Conservation (phyloP, 2,113 vertebrate genomes). For the Paraplagusia blochii region DNA sequence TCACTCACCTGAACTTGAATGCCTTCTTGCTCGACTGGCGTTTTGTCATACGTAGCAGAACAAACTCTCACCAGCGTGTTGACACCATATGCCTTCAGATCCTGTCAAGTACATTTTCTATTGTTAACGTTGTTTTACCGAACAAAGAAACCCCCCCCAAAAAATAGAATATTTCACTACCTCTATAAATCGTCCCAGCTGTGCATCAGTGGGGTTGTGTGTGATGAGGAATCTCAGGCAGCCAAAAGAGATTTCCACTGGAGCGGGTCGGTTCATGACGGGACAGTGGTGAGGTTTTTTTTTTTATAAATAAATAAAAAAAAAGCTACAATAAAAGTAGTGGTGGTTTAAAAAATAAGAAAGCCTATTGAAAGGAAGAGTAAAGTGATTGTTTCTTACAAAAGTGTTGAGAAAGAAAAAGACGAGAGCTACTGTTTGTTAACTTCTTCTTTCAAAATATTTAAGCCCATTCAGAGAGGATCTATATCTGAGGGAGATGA, state of each 20-base stretch:
- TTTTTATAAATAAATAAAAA: slow-evolving; percentile 19
- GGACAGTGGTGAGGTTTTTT: slow-evolving; percentile 41
- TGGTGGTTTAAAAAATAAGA: too few relatives aligned
- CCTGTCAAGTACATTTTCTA: slow-evolving; percentile 60
- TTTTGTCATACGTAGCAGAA: slow-evolving; percentile 92
- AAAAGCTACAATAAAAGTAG: slow-evolving; percentile 10
- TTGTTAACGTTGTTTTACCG: accelerated
- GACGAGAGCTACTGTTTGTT: slow-evolving; percentile 30
- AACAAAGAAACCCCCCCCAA: neutral
- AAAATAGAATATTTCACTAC: slow-evolving; percentile 61
- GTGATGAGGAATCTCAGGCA: slow-evolving; percentile 96
- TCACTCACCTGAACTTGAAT: slow-evolving; percentile 90
- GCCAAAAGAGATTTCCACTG: slow-evolving; percentile 92
- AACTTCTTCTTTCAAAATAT: slow-evolving; percentile 39
- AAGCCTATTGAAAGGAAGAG: too few relatives aligned
- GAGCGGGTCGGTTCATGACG: slow-evolving; percentile 97
- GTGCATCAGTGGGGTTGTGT: slow-evolving; percentile 96
- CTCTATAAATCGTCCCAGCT: slow-evolving; percentile 94
- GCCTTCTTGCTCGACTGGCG: slow-evolving; percentile 93
- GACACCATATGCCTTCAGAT: slow-evolving; percentile 91
- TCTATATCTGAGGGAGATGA: slow-evolving; percentile 8
- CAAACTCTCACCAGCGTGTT: slow-evolving; percentile 95
- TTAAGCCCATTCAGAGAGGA: slow-evolving; percentile 65
- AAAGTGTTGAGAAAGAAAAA: neutral
- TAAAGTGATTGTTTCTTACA: too few relatives aligned